Conservation (phyloP, 1,140 invertebrate species). For the Drosophila sturtevanti region DNA sequence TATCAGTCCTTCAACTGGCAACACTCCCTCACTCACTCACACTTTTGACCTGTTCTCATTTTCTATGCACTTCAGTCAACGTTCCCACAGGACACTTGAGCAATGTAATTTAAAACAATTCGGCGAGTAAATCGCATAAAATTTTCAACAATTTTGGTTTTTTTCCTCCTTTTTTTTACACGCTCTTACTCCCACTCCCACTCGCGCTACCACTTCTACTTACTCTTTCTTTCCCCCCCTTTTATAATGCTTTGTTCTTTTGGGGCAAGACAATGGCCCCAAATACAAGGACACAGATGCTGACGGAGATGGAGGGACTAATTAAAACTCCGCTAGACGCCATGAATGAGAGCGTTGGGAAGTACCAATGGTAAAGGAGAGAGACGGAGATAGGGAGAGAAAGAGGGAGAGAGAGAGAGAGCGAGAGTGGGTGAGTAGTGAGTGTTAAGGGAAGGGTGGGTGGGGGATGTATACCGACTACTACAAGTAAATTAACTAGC, state of each 20-base stretch:
- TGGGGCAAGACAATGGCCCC: conserved; percentile 54
- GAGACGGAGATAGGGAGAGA: conserved; percentile 19
- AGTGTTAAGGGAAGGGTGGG: no score
- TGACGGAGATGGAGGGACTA: conserved; percentile 42
- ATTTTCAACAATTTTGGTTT: conserved; percentile 61
- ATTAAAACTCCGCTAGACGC: conserved; percentile 70
- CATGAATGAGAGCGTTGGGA: conserved; percentile 35
- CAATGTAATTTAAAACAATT: conserved; percentile 67
- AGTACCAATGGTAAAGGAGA: background rate
- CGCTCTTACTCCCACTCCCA: no score
- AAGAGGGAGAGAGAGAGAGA: conserved; percentile 35
- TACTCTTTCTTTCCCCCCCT: background rate
- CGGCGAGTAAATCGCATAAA: conserved; percentile 62
- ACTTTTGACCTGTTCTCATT: conserved; percentile 30
- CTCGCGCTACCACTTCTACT: background rate
- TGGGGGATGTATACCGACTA: background rate
- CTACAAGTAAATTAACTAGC: conserved; percentile 69
- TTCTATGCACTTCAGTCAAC: conserved; percentile 14
- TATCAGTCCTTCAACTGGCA: conserved; percentile 6
- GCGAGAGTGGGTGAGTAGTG: background rate
- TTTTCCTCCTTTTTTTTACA: conserved; percentile 31
- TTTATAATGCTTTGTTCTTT: conserved; percentile 54
- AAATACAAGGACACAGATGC: conserved; percentile 31
- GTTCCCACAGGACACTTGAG: conserved; percentile 22
- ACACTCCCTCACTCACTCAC: conserved; percentile 12